phyloP scores from a whole-genome alignment of 2,888 invertebrate species.

The Chalcosyrphus nemorum region DNA sequence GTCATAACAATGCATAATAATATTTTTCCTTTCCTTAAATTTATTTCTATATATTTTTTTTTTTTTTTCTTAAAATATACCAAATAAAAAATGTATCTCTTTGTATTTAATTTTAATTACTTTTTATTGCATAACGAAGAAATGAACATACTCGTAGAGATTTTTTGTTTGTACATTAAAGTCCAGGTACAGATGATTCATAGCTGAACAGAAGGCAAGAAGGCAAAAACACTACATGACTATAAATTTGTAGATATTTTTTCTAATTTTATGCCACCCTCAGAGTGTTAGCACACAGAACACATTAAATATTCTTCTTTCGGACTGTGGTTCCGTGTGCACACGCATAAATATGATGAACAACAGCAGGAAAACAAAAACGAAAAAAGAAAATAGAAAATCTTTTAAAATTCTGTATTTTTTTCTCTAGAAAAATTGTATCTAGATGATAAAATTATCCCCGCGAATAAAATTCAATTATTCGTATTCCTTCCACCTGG shows the following conservation, averaged over 20 bases:
- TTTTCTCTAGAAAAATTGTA: slow-evolving; percentile 10
- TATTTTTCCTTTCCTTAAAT: slow-evolving; percentile 1
- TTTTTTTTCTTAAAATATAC: slow-evolving; percentile 43
- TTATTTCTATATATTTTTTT: slow-evolving; percentile 1
- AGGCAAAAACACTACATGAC: not conserved
- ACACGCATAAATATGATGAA: slow-evolving; percentile 68
- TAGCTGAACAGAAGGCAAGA: slow-evolving; percentile 24
- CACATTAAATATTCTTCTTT: slow-evolving; percentile 15
- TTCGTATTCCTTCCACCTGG: slow-evolving; percentile 53
- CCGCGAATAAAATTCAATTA: slow-evolving; percentile 59
- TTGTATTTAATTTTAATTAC: slow-evolving; percentile 57
- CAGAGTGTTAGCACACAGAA: slow-evolving; percentile 19
- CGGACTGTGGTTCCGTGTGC: slow-evolving; percentile 69
- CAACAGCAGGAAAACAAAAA: slow-evolving; percentile 7
- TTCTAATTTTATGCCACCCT: slow-evolving; percentile 53
- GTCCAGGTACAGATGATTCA: slow-evolving; percentile 59
- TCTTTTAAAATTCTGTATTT: no score
- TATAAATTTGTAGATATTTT: slow-evolving; percentile 19
- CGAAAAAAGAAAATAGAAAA: not conserved
- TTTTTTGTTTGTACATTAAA: slow-evolving; percentile 7
- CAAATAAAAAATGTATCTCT: slow-evolving; percentile 66
- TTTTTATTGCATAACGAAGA: slow-evolving; percentile 58
- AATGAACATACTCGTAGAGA: no score
- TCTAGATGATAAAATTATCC: slow-evolving; percentile 23
- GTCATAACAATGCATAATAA: slow-evolving; percentile 51